phyloP scores from a whole-genome alignment of 1,140 invertebrate genomes.

The Eubasilissa regina region DNA sequence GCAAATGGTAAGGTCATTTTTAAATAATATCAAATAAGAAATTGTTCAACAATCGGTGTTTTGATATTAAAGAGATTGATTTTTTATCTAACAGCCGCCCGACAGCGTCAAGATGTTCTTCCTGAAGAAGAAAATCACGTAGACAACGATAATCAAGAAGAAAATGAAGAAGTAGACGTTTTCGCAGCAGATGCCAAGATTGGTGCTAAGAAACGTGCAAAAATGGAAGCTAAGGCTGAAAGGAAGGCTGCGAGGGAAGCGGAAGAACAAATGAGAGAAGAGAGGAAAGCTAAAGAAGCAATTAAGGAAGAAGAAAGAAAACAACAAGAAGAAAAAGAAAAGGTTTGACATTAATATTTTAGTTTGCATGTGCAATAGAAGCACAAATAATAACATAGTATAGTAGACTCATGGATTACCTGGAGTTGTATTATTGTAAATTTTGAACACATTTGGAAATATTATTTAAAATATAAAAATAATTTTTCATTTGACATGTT shows the following conservation, averaged over 20 bases:
- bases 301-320: conserved; percentile 82
- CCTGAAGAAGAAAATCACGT: conserved; percentile 66
- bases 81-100: conserved; percentile 47
- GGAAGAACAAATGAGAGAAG: conserved; percentile 81
- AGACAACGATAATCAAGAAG: conserved; percentile 65
- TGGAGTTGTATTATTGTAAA: no score
- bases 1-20: conserved; percentile 68
- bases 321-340: conserved; percentile 77
- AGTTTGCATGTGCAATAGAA: no score
- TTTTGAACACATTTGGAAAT: no score
- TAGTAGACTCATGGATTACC: no score
- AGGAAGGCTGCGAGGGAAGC: conserved; percentile 88
- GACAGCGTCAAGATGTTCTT: conserved; percentile 62
- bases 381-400: no score
- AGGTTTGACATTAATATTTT: conserved; percentile 59
- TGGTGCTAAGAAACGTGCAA: conserved; percentile 93
- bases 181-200: conserved; percentile 81
- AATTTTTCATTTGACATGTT: no score
- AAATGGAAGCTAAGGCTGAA: conserved; percentile 93
- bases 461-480: not conserved
- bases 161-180: conserved; percentile 66
- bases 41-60: not conserved
- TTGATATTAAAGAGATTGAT: not conserved
- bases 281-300: conserved; percentile 80
- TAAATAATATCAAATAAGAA: not conserved